A percentile compares a stretch with the other conserved stretches of the same genome.
Conservation (phyloP, 1,140 invertebrate genomes). For the Macrotrachela quadricornifera region DNA sequence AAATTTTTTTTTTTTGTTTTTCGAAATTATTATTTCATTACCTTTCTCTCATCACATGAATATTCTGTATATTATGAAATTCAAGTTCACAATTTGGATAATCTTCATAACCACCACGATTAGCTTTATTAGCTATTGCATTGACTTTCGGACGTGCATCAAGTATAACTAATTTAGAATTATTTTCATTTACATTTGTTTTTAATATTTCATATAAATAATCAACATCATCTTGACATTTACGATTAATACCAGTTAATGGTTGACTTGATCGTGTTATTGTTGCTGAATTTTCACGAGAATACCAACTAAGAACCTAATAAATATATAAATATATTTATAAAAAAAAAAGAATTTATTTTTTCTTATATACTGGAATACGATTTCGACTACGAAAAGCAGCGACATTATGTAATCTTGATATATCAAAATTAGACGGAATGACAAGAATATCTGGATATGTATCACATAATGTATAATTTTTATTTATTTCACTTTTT, state of each 20-base stretch:
- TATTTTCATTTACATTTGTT: slow-evolving; percentile 73
- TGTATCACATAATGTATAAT: slow-evolving; percentile 35
- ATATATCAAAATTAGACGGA: neutral
- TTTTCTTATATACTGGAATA: too few species aligned
- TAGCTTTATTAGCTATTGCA: slow-evolving; percentile 86
- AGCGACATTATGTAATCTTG: too few species aligned
- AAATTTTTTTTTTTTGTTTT: too few species aligned
- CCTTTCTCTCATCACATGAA: slow-evolving; percentile 89
- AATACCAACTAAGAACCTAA: slow-evolving; percentile 48
- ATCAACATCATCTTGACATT: slow-evolving; percentile 73
- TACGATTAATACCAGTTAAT: slow-evolving; percentile 42
- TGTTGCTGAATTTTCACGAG: slow-evolving; percentile 78
- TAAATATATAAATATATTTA: too few species aligned
- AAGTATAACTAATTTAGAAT: slow-evolving; percentile 77
- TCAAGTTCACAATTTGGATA: slow-evolving; percentile 88
- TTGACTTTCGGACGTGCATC: slow-evolving; percentile 84
- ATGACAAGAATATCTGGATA: neutral
- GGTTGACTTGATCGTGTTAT: slow-evolving; percentile 47
- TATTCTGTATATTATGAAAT: slow-evolving; percentile 95
- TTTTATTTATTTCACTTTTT: neutral
- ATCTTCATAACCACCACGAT: slow-evolving; percentile 86
- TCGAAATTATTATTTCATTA: neutral
- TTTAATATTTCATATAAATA: slow-evolving; percentile 91
- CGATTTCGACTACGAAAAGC: too few species aligned
- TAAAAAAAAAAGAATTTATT: too few species aligned